These are phyloP conservation scores for Antigone vipio DNA, from an alignment of 2,113 vertebrate genomes.

Conservation along the genomic window DNA sequence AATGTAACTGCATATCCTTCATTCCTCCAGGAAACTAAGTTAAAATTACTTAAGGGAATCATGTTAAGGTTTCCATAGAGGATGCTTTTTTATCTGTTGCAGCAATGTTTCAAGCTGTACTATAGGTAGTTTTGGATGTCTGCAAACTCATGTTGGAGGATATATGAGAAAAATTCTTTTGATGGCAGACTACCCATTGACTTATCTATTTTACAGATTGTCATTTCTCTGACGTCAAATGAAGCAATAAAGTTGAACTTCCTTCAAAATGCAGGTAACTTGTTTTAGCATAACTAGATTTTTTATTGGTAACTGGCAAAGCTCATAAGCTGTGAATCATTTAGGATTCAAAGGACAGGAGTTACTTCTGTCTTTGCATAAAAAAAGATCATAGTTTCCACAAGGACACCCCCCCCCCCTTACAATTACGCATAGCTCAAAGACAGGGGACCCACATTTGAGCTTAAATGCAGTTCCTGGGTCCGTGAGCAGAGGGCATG, in stretches of 20 bases:
- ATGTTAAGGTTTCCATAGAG: neutral
- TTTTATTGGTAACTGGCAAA: neutral
- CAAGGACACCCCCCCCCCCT: neutral
- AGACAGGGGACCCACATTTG: neutral
- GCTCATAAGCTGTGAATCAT: neutral
- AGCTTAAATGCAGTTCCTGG: neutral
- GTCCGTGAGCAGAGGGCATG: neutral
- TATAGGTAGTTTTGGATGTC: neutral
- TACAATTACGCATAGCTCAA: neutral
- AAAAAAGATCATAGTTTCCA: neutral
- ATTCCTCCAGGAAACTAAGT: neutral
- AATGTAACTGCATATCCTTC: neutral
- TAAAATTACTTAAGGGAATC: neutral
- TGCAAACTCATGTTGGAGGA: neutral
- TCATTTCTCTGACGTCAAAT: neutral
- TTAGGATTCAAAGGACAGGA: neutral
- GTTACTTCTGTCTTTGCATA: neutral
- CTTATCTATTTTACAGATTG: neutral
- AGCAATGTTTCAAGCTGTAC: neutral
- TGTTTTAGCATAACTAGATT: neutral
- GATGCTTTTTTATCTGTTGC: neutral
- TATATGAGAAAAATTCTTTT: neutral
- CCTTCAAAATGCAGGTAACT: neutral
- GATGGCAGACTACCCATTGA: neutral
- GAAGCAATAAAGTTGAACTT: neutral